Conservation (phyloP, 1,140 invertebrate species). For the Scaptomyza hsui region DNA sequence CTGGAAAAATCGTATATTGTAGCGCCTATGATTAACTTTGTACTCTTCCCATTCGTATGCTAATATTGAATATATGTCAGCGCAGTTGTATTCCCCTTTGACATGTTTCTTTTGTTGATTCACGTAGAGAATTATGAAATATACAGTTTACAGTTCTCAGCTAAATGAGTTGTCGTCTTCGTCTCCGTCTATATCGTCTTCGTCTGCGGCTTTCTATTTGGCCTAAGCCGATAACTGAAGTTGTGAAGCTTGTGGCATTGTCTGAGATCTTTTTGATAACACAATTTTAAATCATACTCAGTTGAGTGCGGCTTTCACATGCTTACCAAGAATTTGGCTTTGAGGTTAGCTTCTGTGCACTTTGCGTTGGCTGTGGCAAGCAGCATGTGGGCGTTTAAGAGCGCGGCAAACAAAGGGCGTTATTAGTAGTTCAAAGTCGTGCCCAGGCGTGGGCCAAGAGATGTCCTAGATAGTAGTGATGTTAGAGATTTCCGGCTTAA, state of each 20-base stretch:
- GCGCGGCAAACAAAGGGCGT: conserved; percentile 34
- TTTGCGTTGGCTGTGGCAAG: conserved; percentile 24
- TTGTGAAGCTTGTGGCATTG: conserved; percentile 31
- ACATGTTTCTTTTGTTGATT: conserved; percentile 15
- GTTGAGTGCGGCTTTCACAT: conserved; percentile 36
- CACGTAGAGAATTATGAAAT: conserved; percentile 38
- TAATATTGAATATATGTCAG: conserved; percentile 74
- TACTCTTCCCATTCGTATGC: conserved; percentile 63
- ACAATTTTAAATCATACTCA: conserved; percentile 36
- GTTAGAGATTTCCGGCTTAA: conserved; percentile 21
- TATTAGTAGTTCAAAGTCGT: conserved; percentile 55
- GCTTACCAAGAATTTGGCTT: conserved; percentile 30
- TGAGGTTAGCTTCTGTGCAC: conserved; percentile 32
- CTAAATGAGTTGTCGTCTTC: conserved; percentile 43
- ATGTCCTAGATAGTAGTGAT: conserved; percentile 35
- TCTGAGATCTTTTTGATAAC: conserved; percentile 43
- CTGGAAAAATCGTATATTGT: conserved; percentile 62
- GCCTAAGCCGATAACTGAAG: conserved; percentile 46
- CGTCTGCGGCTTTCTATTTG: conserved; percentile 32
- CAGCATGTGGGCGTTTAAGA: conserved; percentile 30
- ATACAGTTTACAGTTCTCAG: conserved; percentile 15
- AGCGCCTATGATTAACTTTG: conserved; percentile 68
- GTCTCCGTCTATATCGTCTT: conserved; percentile 25
- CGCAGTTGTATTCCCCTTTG: conserved; percentile 24
- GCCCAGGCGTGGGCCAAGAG: conserved; percentile 26